phyloP scores from a whole-genome alignment of 2,797 vertebrate genomes.

The Takifugu rubripes region DNA sequence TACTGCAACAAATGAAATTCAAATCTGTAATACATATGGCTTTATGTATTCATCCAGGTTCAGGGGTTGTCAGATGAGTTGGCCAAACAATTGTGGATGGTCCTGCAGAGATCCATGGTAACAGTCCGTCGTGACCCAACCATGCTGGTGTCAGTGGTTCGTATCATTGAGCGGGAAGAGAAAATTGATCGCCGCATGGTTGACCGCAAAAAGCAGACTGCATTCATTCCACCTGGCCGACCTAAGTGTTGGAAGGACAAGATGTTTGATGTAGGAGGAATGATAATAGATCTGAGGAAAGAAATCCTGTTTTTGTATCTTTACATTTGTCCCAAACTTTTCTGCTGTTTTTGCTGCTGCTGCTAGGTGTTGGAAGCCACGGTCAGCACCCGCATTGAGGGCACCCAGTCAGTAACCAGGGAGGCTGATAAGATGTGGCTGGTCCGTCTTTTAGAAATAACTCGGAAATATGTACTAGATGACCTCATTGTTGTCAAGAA shows the following conservation, averaged over 20 bases:
- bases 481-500: conserved; percentile 90
- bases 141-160: conserved; percentile 91
- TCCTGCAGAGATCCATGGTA: conserved; percentile 88
- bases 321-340: not conserved
- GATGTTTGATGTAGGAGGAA: conserved; percentile 80
- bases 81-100: conserved; percentile 97
- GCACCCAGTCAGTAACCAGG: conserved; percentile 88
- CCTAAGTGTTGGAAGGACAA: conserved; percentile 94
- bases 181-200: conserved; percentile 92
- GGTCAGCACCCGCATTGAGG: conserved; percentile 89
- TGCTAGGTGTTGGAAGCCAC: conserved; percentile 83
- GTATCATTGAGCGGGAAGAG: conserved; percentile 97
- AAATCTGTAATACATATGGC: too few relatives aligned
- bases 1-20: too few relatives aligned
- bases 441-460: conserved; percentile 93
- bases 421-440: conserved; percentile 98
- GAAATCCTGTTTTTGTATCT: not conserved
- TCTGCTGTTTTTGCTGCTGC: not conserved
- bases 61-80: conserved; percentile 90
- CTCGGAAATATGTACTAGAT: conserved; percentile 89
- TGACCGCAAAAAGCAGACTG: conserved; percentile 90
- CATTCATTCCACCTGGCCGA: conserved; percentile 91
- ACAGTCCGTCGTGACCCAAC: conserved; percentile 93
- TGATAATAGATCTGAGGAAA: not conserved
- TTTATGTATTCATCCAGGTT: conserved; percentile 62